Evolutionary conservation across 2,888 invertebrate species (phyloP).

Genomic region (Trichogramma dendrolimi): DNA sequence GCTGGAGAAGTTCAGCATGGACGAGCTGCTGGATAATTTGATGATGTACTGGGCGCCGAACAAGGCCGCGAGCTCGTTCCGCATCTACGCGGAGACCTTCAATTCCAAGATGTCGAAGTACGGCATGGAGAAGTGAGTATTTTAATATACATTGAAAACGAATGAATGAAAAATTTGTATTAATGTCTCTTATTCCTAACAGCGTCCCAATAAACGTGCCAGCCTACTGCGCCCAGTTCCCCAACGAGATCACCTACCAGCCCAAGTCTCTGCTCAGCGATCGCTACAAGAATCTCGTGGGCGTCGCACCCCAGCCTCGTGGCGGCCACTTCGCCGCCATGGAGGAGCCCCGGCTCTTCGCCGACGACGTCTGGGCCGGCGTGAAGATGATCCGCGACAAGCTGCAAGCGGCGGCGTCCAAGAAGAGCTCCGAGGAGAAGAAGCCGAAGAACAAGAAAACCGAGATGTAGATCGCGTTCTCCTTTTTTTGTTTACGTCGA

Average conservation of each 20-base stretch:
- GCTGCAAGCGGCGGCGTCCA: background rate
- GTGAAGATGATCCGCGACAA: constrained; percentile 29
- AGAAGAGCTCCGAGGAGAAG: background rate
- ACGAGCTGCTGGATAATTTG: constrained; percentile 46
- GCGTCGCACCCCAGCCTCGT: constrained; percentile 38
- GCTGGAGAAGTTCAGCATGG: constrained; percentile 54
- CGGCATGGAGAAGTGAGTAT: constrained; percentile 16
- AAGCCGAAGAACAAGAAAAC: background rate
- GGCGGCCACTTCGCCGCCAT: constrained; percentile 50
- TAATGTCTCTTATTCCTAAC: constrained; percentile 3
- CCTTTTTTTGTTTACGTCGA: background rate
- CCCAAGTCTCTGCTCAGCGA: constrained; percentile 37
- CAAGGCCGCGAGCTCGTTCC: constrained; percentile 54
- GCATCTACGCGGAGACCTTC: constrained; percentile 62
- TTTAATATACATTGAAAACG: background rate
- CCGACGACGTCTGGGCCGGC: constrained; percentile 42
- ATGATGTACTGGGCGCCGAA: constrained; percentile 59
- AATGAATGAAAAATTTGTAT: background rate
- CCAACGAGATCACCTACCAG: constrained; percentile 40
- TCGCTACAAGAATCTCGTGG: constrained; percentile 43
- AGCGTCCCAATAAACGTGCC: constrained; percentile 40
- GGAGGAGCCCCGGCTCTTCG: constrained; percentile 43
- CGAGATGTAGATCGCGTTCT: background rate
- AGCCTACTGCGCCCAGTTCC: constrained; percentile 45
- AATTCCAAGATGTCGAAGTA: background rate